Evolutionary conservation across 1,140 invertebrate genomes (phyloP).

Genomic region (Bombus waltoni): DNA sequence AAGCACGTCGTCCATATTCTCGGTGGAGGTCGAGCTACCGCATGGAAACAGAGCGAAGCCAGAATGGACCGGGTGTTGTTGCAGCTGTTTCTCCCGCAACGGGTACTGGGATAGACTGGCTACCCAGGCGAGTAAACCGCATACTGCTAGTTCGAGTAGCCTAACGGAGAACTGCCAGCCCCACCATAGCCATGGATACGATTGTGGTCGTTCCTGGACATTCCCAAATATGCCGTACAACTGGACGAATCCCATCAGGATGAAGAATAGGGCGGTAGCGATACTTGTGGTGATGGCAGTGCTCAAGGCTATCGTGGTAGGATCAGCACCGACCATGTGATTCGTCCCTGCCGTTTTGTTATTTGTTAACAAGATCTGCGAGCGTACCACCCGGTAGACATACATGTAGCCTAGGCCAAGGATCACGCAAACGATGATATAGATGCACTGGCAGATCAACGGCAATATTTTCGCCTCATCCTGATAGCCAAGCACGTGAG

Average conservation of each 20-base stretch:
- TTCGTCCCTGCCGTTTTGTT: conserved; percentile 76
- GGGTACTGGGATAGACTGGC: conserved; percentile 86
- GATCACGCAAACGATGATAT: conserved; percentile 90
- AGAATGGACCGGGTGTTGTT: conserved; percentile 82
- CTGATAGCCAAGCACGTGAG: conserved; percentile 81
- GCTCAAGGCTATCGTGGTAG: conserved; percentile 80
- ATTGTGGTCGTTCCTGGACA: conserved; percentile 84
- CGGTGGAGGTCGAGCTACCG: conserved; percentile 89
- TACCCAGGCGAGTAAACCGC: conserved; percentile 91
- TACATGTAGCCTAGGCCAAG: conserved; percentile 93
- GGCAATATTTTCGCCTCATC: conserved; percentile 85
- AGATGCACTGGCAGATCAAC: conserved; percentile 91
- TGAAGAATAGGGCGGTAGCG: conserved; percentile 91
- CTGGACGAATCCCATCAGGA: conserved; percentile 91
- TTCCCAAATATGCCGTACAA: conserved; percentile 91
- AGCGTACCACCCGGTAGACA: conserved; percentile 85
- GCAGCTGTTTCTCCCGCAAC: conserved; percentile 81
- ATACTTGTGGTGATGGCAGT: conserved; percentile 94
- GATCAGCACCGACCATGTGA: conserved; percentile 76
- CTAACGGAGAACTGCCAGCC: conserved; percentile 93
- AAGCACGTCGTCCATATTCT: conserved; percentile 84
- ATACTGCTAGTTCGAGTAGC: conserved; percentile 92
- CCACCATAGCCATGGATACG: conserved; percentile 93
- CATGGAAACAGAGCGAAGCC: conserved; percentile 91
- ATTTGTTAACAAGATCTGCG: conserved; percentile 74